Conservation (phyloP, 35 echinoderm and acorn worm species). For the Nesometra sesokonis region DNA sequence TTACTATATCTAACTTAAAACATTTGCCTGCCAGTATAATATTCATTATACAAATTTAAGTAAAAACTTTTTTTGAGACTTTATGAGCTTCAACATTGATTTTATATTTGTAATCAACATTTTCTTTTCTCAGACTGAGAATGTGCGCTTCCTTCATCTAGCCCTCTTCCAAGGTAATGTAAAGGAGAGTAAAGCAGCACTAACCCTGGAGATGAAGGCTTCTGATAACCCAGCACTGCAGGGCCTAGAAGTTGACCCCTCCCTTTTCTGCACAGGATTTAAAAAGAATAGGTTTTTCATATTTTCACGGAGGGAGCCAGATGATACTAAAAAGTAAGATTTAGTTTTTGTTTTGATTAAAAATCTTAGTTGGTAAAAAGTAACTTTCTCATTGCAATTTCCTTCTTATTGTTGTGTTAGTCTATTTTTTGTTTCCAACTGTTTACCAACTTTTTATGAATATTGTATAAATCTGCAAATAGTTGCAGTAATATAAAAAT, state of each 20-base stretch:
- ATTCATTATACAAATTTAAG: too few species aligned
- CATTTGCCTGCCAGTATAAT: too few species aligned
- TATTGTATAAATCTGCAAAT: too few species aligned
- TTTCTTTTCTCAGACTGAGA: conserved; percentile 63
- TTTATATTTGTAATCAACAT: too few species aligned
- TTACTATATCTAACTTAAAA: too few species aligned
- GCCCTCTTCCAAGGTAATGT: conserved; percentile 55
- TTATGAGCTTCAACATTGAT: too few species aligned
- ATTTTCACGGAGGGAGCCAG: conserved; percentile 67
- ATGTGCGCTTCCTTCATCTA: conserved; percentile 78
- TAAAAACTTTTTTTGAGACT: too few species aligned
- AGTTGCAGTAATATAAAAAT: too few species aligned
- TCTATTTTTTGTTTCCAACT: not conserved
- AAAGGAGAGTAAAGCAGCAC: conserved; percentile 46
- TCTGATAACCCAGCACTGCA: conserved; percentile 79
- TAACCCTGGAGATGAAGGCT: conserved; percentile 87
- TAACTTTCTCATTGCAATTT: not conserved
- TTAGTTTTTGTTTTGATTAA: not conserved
- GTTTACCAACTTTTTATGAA: too few species aligned
- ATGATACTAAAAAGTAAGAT: conserved; percentile 75
- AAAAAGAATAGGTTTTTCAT: conserved; percentile 96
- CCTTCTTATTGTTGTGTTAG: not conserved
- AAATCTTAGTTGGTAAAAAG: too few species aligned
- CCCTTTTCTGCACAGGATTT: conserved; percentile 86
- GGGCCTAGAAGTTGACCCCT: conserved; percentile 43